A percentile compares a stretch with the other conserved stretches of the same genome.
Evolutionary conservation across 2,888 invertebrate genomes (phyloP).

Genomic region (Hymenopus coronatus): DNA sequence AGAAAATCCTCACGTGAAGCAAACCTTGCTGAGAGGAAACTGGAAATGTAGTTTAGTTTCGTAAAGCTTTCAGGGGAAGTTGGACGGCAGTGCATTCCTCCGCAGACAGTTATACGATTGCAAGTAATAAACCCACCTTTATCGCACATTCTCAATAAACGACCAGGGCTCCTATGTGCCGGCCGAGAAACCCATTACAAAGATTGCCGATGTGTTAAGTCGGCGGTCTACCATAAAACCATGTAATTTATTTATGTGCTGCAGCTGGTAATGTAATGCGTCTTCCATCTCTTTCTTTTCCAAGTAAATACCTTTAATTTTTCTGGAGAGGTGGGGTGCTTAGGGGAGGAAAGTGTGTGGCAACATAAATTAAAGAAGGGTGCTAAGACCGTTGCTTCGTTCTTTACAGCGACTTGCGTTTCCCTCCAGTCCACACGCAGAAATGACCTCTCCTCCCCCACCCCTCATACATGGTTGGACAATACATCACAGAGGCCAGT

Average conservation of each 20-base stretch:
- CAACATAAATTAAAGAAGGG: background rate
- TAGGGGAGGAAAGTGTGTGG: background rate
- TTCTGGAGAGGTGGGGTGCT: background rate
- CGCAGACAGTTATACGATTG: background rate
- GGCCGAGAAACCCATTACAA: background rate
- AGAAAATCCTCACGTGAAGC: no score
- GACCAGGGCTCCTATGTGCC: background rate
- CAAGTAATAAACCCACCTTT: background rate
- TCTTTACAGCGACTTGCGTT: background rate
- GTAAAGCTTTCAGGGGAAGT: no score
- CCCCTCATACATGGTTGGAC: background rate
- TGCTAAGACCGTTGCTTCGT: background rate
- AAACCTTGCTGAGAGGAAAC: no score
- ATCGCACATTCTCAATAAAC: background rate
- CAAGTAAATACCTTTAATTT: background rate
- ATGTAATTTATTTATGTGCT: background rate
- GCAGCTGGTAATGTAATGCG: background rate
- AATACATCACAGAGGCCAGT: background rate
- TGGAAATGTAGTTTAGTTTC: no score
- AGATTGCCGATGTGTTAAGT: background rate
- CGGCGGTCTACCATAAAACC: background rate
- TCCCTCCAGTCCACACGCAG: background rate
- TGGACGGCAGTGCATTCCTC: background rate
- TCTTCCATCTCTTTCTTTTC: background rate
- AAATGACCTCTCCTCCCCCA: background rate